A percentile compares a stretch with the other conserved stretches of the same genome.
Conservation (phyloP, 2,113 vertebrate species). For the Felis chaus region DNA sequence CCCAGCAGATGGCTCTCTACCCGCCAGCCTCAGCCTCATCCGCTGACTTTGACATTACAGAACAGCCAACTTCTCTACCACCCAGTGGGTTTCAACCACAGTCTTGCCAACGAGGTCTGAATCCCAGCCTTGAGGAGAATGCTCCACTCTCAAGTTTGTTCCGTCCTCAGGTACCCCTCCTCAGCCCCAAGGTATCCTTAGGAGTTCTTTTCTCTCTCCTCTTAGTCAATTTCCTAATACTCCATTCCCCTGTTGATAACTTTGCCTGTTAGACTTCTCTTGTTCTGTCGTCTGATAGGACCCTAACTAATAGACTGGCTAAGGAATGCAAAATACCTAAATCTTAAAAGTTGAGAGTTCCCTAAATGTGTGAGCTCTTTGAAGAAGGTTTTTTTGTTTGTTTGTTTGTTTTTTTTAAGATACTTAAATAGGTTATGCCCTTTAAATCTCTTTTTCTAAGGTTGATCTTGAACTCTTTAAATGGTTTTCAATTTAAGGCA, state of each 20-base stretch:
- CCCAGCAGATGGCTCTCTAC: background rate
- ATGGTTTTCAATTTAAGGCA: background rate
- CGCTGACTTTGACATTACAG: background rate
- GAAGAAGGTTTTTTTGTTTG: background rate
- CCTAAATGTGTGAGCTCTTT: background rate
- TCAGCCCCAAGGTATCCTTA: background rate
- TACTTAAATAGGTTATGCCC: slow-evolving; percentile 4
- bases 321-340: background rate
- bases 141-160: background rate
- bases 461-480: slow-evolving; percentile 2
- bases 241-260: background rate
- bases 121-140: background rate
- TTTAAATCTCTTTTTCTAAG: slow-evolving; percentile 27
- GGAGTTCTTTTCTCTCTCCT: background rate
- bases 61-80: background rate
- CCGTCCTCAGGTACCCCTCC: background rate
- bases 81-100: background rate
- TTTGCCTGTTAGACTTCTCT: background rate
- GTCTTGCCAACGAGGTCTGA: background rate
- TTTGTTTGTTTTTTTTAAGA: background rate
- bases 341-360: background rate
- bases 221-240: background rate
- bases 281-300: background rate
- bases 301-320: background rate
- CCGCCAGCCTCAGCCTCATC: background rate